These are phyloP conservation scores for Carollia perspicillata DNA, from an alignment of 2,113 vertebrate species.

Conservation along the genomic window DNA sequence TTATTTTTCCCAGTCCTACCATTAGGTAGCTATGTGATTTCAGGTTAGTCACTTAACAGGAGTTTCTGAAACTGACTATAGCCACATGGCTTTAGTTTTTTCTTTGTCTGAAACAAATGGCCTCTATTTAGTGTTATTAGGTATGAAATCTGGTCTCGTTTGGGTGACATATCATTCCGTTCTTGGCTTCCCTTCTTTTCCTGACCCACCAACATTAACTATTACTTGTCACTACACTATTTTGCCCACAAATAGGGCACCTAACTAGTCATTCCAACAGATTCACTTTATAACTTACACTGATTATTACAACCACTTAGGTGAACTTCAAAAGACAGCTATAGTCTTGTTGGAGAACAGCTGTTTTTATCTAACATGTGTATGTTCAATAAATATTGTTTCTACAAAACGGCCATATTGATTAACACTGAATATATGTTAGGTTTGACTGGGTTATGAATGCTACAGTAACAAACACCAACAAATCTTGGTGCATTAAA, in stretches of 20 bases:
- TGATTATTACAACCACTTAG: not conserved
- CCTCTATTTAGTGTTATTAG: not conserved
- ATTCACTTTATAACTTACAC: not conserved
- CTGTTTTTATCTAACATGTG: not conserved
- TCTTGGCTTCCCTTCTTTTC: not conserved
- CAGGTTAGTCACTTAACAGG: not conserved
- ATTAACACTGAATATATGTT: not conserved
- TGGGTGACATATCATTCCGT: not conserved
- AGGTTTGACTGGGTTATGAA: not conserved
- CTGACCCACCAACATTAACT: not conserved
- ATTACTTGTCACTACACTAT: not conserved
- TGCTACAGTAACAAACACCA: not conserved
- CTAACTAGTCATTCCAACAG: not conserved
- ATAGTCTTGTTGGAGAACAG: not conserved
- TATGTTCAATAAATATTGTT: not conserved
- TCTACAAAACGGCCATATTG: not conserved
- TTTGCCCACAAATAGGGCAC: conserved; percentile 7
- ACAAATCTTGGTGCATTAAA: not conserved
- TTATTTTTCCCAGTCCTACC: not conserved
- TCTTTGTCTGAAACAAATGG: not conserved
- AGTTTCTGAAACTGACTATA: not conserved
- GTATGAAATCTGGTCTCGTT: not conserved
- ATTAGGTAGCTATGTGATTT: not conserved
- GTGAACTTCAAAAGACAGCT: not conserved
- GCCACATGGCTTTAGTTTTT: not conserved